Conservation (phyloP, 2,113 vertebrate genomes). For the Dolichallabes microphthalmus region DNA sequence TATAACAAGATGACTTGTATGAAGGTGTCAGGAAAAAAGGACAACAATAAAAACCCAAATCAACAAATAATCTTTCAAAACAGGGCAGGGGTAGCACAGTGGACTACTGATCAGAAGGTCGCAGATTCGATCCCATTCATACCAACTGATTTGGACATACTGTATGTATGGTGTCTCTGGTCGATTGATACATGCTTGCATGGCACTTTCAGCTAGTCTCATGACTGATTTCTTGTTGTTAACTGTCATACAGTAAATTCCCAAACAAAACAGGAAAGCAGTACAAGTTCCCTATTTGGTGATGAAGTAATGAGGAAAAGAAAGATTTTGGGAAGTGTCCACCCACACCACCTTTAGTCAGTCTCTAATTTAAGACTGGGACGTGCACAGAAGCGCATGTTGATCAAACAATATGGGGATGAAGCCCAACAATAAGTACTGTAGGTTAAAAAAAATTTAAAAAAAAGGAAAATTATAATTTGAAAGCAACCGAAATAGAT, state of each 20-base stretch:
- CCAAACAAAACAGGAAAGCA: not conserved
- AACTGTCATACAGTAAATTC: not conserved
- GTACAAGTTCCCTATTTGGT: conserved; percentile 27
- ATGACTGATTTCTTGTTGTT: conserved; percentile 29
- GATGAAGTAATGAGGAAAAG: conserved; percentile 29
- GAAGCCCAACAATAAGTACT: not conserved
- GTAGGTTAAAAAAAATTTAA: too few relatives aligned
- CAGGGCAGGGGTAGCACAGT: too few relatives aligned
- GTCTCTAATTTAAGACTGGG: conserved; percentile 38
- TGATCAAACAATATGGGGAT: conserved; percentile 5
- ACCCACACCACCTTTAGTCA: not conserved
- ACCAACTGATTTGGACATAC: not conserved
- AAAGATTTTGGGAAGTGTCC: conserved; percentile 14
- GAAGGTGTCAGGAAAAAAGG: too few relatives aligned
- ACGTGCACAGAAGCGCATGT: not conserved
- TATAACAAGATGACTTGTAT: too few relatives aligned
- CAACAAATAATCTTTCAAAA: too few relatives aligned
- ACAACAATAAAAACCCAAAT: too few relatives aligned
- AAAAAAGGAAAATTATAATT: conserved; percentile 23
- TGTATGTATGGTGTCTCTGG: not conserved
- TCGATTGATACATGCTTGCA: conserved; percentile 3
- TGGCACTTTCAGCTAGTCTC: not conserved
- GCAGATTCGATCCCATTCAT: not conserved
- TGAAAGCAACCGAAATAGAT: conserved; percentile 23
- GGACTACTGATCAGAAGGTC: too few relatives aligned